These are phyloP conservation scores for Oreamnos americanus DNA, from an alignment of 2,113 vertebrate species.

Conservation along the genomic window DNA sequence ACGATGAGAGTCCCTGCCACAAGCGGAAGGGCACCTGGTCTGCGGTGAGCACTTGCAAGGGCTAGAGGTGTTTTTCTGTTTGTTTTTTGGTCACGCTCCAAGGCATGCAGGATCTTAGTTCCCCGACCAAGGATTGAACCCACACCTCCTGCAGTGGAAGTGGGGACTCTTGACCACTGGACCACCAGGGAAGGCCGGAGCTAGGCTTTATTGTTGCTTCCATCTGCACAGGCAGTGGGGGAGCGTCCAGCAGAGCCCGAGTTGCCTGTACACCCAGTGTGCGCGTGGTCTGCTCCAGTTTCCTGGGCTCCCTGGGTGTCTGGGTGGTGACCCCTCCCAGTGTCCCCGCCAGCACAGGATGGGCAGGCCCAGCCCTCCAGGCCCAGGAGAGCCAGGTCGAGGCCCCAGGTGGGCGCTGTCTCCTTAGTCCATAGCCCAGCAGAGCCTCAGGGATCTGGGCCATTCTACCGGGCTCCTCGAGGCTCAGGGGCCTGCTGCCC, in stretches of 20 bases:
- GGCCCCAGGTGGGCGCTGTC: neutral
- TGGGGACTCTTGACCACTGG: neutral
- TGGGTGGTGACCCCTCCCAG: neutral
- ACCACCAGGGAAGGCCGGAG: neutral
- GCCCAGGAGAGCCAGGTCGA: neutral
- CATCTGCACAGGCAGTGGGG: neutral
- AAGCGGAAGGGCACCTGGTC: neutral
- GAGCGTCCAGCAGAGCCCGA: neutral
- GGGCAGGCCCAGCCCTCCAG: neutral
- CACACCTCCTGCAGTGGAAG: neutral
- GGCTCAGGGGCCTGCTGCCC: neutral
- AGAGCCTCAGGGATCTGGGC: neutral
- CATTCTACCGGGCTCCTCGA: neutral
- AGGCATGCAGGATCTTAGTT: neutral
- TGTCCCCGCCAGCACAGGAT: neutral
- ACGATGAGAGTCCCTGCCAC: neutral
- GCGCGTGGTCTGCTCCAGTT: neutral
- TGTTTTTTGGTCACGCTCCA: neutral
- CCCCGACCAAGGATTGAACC: neutral
- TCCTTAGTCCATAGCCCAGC: neutral
- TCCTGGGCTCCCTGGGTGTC: no score
- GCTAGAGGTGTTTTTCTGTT: neutral
- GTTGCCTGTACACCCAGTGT: no score
- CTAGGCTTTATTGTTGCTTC: constrained; percentile 29
- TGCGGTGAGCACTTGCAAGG: neutral